Base-by-base conservation (phyloP, 1,140 invertebrate species). In the Drosophila rufa region DNA sequence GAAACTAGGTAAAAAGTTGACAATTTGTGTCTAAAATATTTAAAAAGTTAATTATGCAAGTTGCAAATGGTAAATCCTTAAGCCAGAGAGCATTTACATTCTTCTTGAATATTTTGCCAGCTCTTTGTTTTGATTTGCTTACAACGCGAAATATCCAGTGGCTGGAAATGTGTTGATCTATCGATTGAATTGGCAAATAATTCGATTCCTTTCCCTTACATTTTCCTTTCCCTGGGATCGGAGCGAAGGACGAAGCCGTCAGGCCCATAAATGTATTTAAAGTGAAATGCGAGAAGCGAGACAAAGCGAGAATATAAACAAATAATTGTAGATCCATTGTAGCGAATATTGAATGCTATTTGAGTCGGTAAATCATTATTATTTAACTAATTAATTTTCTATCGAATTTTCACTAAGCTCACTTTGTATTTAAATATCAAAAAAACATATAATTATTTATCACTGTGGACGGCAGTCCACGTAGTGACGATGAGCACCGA, bases 221-320 rank as follows among this genome's bases (percentile, higher is more conserved):
- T 45, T 65, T 60, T 57, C 27, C 19, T 65, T 60, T 57, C 27
- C 19, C 55, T 14, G 55, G 38, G 43, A 65, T 25, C 17, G n/a
- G 15, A 22, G 38, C 38, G 9, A 14, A 30, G 27, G 27, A 30
- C 12, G 19, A 33, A 25, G 25, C 14, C 17, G 51, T 19, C 25
- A 8, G 19, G 12, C 11, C 9, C 55, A 43, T 43, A 65, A 65
- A 43, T 30, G 25, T 65, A 30, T 65, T 65, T 33, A 65, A 33
- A 33, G 15, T 22, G 56, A 45, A 60, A 65, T 30, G 55, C 11
- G 38, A 30, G 25, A 42, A 42, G 33, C 25, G 25, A 30, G 11
- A 42, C 22, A 57, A 42, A n/a, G 53, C 15, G 27, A 14, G n/a
- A 7, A 36, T 36, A 40, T 27, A 38, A 38, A 27, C 12, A 45